Base-by-base conservation (phyloP, 2,888 invertebrate species). In the Cephus pygmeus region DNA sequence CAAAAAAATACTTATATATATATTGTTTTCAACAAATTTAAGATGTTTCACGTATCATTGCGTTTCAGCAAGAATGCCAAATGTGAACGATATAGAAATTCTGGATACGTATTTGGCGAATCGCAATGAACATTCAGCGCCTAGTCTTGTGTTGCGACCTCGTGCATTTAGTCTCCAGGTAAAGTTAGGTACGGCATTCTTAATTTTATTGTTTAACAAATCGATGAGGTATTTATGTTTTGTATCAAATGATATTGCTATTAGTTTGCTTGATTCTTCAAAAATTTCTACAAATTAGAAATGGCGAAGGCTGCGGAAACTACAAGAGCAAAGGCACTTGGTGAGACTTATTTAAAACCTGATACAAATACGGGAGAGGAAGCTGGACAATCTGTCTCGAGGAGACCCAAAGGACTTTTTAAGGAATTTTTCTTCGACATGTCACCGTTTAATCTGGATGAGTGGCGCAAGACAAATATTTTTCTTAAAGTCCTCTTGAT, bases 401-500 rank as follows among this genome's bases (percentile, higher is more conserved):
- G 15, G 31, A 36, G 91, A 75, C 91, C 91, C 0, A 78, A 76
- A 11, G 88, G 87, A 12, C 84, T 91, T 31, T 85, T 88, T 69
- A 74, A 75, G 36, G 90, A 91, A 83, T 91, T 91, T 79, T 76
- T 91, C 1, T 90, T 88, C 83, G 90, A 91, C 79, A 33, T 90
- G 36, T 91, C 87, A 82, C 91, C 91, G 33, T 86, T 91, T 69
- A 86, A 82, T 68, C 81, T 80, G 31, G 88, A 91, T 40, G 91
- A 90, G 33, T 93, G 92, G 93, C 79, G 79, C 30, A 87, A 88
- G 3, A 89, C 90, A 77, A 88, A 81, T 31, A 76, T 82, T 79
- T 81, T 87, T 40, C 81, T 87, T 35, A 92, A 90, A 85, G 79
- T 90, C 4, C 85, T 92, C 82, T 88, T 92, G 81, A 79, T 93